Base-by-base conservation (phyloP, 2,888 invertebrate genomes). In the Tenthredo scrophulariae region DNA sequence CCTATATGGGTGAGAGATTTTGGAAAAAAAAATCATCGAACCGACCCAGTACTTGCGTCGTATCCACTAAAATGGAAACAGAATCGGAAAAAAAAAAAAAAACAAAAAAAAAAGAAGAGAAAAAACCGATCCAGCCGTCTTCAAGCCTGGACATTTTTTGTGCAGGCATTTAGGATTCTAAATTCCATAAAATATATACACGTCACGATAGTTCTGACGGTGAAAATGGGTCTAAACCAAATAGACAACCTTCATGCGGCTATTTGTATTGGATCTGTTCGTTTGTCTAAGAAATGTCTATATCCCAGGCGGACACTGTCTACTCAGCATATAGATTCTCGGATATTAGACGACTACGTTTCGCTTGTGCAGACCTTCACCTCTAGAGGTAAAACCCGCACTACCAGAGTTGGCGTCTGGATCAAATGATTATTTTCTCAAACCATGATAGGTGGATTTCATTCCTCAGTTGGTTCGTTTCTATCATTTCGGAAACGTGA, bases 251-350 rank as follows among this genome's bases (percentile, higher is more conserved):
- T 54, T 50, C 18, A 54, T 10, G 37, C 37, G 13, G 22, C 5
- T 80, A 22, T 80, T 80, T 80, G 80, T 62, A 80, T 62, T 80
- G 80, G 80, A 80, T 80, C 58, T 37, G 58, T 80, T 40, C 33
- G 40, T 62, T 80, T 62, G 79, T 62, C 58, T 15, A 54, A 29
- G 77, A 77, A 26, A 18, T 54, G 33, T 77, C 54, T 54, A 74
- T 74, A 74, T 74, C 72, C 40, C 72, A 37, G 13, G 40, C 10
- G 26, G 4, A 43, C 22, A 40, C n/a, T 40, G 10, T 74, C 72
- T 62, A 67, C 15, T 40, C 43, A 74, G 37, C 70, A 37, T 33
- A 37, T n/a, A 37, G 70, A 37, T n/a, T 37, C 37, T 18, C 18
- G 37, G n/a, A 33, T 70, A 26, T 33, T 22, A 62, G 7, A 26